A percentile compares a stretch with the other conserved stretches of the same genome.
Evolutionary conservation across 1,140 invertebrate species (phyloP).

Genomic region (Macrocentrus cingulum): DNA sequence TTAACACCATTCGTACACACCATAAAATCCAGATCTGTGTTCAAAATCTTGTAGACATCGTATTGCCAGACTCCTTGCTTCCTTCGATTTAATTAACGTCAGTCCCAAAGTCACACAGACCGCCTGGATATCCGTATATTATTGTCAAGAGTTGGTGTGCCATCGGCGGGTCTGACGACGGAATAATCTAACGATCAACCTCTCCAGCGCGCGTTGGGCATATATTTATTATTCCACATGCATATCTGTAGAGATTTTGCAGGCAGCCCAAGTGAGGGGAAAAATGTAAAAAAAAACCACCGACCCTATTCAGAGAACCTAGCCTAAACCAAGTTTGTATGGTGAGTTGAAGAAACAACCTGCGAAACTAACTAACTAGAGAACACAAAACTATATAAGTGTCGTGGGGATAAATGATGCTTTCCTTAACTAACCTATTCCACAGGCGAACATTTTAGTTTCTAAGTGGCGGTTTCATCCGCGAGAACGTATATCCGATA

Average conservation of each 20-base stretch:
- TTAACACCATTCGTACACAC: too few species aligned
- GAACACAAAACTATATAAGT: not conserved
- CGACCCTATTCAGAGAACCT: constrained; percentile 26
- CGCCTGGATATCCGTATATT: too few species aligned
- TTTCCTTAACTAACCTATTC: constrained; percentile 28
- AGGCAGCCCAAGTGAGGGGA: not conserved
- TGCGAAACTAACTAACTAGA: constrained; percentile 23
- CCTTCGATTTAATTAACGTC: too few species aligned
- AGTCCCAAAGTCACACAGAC: too few species aligned
- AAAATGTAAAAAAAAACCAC: not conserved
- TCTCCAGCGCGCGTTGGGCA: too few species aligned
- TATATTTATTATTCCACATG: constrained; percentile 39
- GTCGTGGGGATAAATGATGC: constrained; percentile 1
- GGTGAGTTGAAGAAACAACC: not conserved
- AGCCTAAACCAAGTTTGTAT: constrained; percentile 21
- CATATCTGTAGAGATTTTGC: constrained; percentile 29
- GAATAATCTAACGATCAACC: too few species aligned
- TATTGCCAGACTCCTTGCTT: too few species aligned
- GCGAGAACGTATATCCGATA: constrained; percentile 35
- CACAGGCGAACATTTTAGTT: constrained; percentile 34
- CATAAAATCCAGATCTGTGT: too few species aligned
- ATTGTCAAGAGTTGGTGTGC: too few species aligned
- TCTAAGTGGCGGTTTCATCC: constrained; percentile 44
- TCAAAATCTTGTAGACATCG: too few species aligned
- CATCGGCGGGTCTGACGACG: too few species aligned